Conservation (phyloP, 2,888 invertebrate species). For the Gandaritis pyraliata region DNA sequence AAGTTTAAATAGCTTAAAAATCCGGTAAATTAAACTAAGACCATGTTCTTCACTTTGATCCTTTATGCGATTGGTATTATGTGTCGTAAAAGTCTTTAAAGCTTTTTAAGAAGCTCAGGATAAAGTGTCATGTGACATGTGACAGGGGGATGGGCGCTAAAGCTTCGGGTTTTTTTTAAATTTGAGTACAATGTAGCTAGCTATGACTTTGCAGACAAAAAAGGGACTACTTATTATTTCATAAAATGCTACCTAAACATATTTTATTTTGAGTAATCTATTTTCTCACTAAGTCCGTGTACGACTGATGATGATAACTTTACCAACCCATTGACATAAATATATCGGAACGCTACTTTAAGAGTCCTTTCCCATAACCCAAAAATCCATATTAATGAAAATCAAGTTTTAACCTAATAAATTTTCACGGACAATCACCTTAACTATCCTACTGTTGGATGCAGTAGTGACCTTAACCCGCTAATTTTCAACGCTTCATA, state of each 20-base stretch:
- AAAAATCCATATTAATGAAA: background rate
- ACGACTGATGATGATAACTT: background rate
- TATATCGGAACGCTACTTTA: background rate
- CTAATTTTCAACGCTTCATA: constrained; percentile 66
- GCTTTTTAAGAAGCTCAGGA: constrained; percentile 53
- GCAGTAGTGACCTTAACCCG: constrained; percentile 64
- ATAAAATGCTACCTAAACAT: no score
- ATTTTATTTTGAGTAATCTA: no score
- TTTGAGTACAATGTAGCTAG: constrained; percentile 16
- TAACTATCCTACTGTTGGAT: constrained; percentile 68
- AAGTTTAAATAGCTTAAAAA: constrained; percentile 19
- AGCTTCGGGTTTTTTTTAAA: constrained; percentile 36
- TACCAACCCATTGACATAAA: background rate
- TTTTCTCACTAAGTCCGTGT: no score
- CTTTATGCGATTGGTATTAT: constrained; percentile 59
- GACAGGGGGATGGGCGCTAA: constrained; percentile 50
- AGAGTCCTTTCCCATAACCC: background rate
- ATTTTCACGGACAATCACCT: constrained; percentile 68
- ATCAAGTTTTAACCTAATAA: constrained; percentile 55
- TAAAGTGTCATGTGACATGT: constrained; percentile 61
- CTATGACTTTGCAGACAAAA: constrained; percentile 15
- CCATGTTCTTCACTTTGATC: constrained; percentile 46
- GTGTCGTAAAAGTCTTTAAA: constrained; percentile 61
- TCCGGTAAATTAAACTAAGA: constrained; percentile 45
- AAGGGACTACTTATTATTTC: background rate